Base-by-base conservation (phyloP, 30 jellyfish, hydroid and myxozoan species). In the Clytia hemisphaerica region DNA sequence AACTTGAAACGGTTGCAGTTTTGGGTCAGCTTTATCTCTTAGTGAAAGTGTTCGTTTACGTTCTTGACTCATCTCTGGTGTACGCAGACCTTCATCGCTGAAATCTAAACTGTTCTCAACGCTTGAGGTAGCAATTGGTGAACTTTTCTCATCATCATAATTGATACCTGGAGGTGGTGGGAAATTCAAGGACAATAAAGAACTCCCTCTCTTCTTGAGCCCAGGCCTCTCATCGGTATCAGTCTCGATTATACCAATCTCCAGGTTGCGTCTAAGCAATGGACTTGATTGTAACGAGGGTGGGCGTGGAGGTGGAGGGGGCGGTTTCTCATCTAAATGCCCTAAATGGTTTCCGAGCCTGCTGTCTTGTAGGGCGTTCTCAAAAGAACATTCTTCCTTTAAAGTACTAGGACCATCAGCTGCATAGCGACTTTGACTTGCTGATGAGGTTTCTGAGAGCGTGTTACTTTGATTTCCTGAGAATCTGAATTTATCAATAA, bases 361-460 rank as follows among this genome's bases (percentile, higher is more conserved):
- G 36, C 14, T 26, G 40, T 16, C 78, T 16, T 65, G 37, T 19
- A 65, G 18, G 40, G 62, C 21, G 59, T 37, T n/a, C n/a, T n/a
- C 59, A 12, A 37, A 65, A 15, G 45, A 34, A 65, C 44, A 24
- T 14, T 4, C 33, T 45, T 26, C 35, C 49, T 26, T 47, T 45
- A 69, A 26, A 45, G 74, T 55, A 3, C 76, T 69, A 0, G 81
- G 81, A 21, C 81, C 81, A 45, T 69, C 81, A 0, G 78, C 79
- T 10, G 81, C 81, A 71, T 69, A 69, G 27, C 81, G 46, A 31
- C 75, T 49, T 3, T 32, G 40, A 1, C 60, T 9, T n/a, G n/a
- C n/a, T n/a, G n/a, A n/a, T n/a, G n/a, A n/a, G 16, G 58, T 45
- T 22, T 47, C 48, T 2, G 81, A 69, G 3, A 22, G 54, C n/a